Conservation (phyloP, 2,888 invertebrate species). For the Drosophila paracracens region DNA sequence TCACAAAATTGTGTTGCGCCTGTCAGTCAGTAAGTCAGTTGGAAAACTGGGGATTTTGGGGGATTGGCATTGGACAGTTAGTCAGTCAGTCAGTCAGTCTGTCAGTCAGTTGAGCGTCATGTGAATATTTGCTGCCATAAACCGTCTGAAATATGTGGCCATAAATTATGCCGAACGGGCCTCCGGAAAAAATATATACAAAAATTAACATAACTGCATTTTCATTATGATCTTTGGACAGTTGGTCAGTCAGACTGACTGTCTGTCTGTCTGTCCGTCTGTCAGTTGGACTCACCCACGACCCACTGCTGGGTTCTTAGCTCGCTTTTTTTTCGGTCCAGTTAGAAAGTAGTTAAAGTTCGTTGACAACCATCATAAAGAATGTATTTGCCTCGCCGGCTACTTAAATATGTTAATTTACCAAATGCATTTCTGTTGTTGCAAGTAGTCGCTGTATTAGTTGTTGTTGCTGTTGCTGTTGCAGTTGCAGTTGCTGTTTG, state of each 20-base stretch:
- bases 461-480: conserved; percentile 8
- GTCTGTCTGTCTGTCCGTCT: conserved; percentile 14
- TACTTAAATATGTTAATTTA: conserved; percentile 71
- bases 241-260: conserved; percentile 14
- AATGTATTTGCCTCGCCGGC: conserved; percentile 37
- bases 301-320: conserved; percentile 56
- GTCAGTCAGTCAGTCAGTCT: conserved; percentile 38
- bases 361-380: conserved; percentile 59
- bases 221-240: conserved; percentile 57
- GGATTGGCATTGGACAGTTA: conserved; percentile 21
- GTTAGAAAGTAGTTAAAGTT: conserved; percentile 74
- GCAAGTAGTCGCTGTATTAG: conserved; percentile 18
- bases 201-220: conserved; percentile 74
- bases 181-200: conserved; percentile 36
- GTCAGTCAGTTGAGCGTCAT: conserved; percentile 41
- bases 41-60: not conserved
- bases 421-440: conserved; percentile 71
- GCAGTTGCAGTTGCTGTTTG: conserved; percentile 14
- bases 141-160: conserved; percentile 67
- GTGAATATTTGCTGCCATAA: conserved; percentile 68
- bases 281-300: conserved; percentile 64
- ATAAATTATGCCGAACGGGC: conserved; percentile 57
- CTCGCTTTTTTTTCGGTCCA: conserved; percentile 38
- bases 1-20: conserved; percentile 55
- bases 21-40: conserved; percentile 43